Conservation (phyloP, 2,113 vertebrate species). For the Podocnemis expansa region DNA sequence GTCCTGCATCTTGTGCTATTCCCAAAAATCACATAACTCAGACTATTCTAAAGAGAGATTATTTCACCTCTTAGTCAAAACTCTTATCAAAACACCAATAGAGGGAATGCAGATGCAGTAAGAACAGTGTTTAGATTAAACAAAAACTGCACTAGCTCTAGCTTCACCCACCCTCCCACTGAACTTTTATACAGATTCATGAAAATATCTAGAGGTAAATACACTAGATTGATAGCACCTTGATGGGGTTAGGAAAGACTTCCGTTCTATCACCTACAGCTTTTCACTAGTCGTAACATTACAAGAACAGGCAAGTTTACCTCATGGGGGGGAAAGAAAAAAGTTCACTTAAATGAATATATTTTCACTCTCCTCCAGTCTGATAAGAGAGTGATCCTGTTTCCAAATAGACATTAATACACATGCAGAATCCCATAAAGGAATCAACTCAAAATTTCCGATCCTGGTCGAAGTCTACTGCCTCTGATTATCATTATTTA, state of each 20-base stretch:
- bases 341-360: not conserved
- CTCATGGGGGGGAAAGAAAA: not conserved
- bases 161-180: not conserved
- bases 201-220: not conserved
- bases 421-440: not conserved
- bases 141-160: not conserved
- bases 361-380: not conserved
- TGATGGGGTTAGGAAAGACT: not conserved
- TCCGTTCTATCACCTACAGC: not conserved
- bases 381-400: not conserved
- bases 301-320: fast-evolving
- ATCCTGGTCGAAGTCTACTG: not conserved
- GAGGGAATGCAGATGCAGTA: not conserved
- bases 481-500: not conserved
- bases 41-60: not conserved
- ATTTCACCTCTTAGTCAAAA: not conserved
- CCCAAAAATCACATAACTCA: not conserved
- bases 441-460: not conserved
- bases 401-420: not conserved
- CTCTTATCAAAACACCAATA: not conserved
- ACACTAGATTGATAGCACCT: not conserved
- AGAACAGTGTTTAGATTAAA: not conserved
- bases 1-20: not conserved
- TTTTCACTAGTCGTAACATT: not conserved
- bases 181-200: not conserved